A percentile compares a stretch with the other conserved stretches of the same genome.
Evolutionary conservation across 2,113 vertebrate species (phyloP).

Genomic region (Pimephales promelas): DNA sequence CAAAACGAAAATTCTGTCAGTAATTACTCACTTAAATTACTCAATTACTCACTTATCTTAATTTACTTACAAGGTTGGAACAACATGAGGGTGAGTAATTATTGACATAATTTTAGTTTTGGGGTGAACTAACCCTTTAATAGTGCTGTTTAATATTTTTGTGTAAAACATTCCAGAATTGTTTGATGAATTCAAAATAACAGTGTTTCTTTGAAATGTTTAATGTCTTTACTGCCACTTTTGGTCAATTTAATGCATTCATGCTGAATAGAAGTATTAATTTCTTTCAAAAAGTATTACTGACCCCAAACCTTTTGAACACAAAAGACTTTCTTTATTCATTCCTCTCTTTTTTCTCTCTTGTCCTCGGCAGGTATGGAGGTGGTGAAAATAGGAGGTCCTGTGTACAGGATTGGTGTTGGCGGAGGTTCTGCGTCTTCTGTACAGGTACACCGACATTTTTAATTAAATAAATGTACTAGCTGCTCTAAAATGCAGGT

Average conservation of each 20-base stretch:
- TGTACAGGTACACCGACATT: conserved; percentile 74
- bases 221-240: not conserved
- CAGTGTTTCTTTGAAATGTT: not conserved
- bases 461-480: not conserved
- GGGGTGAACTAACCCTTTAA: no score
- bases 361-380: conserved; percentile 79
- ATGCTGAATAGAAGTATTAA: not conserved
- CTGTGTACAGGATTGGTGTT: conserved; percentile 90
- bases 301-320: not conserved
- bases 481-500: not conserved
- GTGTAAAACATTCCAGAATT: not conserved
- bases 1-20: no score
- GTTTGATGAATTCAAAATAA: not conserved
- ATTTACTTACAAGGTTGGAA: no score
- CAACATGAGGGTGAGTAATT: no score
- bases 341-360: not conserved
- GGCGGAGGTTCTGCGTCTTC: conserved; percentile 92
- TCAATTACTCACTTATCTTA: no score
- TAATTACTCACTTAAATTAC: no score
- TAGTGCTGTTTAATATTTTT: not conserved
- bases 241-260: not conserved
- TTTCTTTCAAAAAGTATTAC: not conserved
- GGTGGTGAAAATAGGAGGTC: conserved; percentile 90
- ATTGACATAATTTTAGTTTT: no score
- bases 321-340: not conserved